Evolutionary conservation across 2,888 invertebrate genomes (phyloP).

Genomic region (Blastobasis adustella): DNA sequence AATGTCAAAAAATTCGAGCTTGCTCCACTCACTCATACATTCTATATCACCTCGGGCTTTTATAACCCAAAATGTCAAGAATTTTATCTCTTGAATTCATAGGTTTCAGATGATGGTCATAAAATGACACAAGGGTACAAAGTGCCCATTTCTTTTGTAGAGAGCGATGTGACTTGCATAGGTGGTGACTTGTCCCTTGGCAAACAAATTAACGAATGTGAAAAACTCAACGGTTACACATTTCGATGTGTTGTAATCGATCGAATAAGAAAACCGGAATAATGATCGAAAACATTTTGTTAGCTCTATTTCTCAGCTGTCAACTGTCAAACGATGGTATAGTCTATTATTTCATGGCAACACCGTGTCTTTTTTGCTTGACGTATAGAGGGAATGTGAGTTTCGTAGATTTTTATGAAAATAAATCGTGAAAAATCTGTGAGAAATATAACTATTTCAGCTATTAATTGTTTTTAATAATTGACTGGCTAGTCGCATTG

Average conservation of each 20-base stretch:
- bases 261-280: slow-evolving; percentile 1
- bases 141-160: too few relatives aligned
- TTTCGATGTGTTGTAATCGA: not conserved
- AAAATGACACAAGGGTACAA: too few relatives aligned
- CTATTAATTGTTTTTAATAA: slow-evolving; percentile 15
- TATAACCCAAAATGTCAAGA: too few relatives aligned
- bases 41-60: too few relatives aligned
- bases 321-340: slow-evolving; percentile 21
- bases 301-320: not conserved
- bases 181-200: too few relatives aligned
- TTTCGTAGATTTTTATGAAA: slow-evolving; percentile 45
- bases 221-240: not conserved
- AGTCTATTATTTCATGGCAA: slow-evolving; percentile 28
- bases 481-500: slow-evolving; percentile 19
- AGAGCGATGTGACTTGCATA: too few relatives aligned
- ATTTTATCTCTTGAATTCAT: too few relatives aligned
- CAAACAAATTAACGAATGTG: too few relatives aligned
- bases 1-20: too few relatives aligned
- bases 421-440: slow-evolving; percentile 59
- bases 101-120: too few relatives aligned
- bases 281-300: not conserved
- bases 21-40: too few relatives aligned
- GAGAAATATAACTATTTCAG: slow-evolving; percentile 21
- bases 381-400: slow-evolving; percentile 68
- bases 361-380: slow-evolving; percentile 62